These are phyloP conservation scores for Cladopsammia gracilis DNA, from an alignment of 64 coral and sea anemone species.

Conservation along the genomic window DNA sequence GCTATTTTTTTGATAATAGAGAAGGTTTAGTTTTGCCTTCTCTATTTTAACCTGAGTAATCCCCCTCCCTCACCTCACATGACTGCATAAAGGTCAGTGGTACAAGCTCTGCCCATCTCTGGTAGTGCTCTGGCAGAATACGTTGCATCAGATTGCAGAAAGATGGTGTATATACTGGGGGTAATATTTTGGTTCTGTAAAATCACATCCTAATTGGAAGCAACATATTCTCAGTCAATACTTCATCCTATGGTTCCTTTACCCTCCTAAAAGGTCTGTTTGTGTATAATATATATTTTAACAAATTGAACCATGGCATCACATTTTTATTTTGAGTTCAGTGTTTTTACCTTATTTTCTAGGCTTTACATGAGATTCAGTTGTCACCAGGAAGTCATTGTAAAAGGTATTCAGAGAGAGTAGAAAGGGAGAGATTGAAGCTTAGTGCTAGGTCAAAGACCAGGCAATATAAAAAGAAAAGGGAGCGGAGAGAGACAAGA, in stretches of 20 bases:
- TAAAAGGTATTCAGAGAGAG: slow-evolving; percentile 23
- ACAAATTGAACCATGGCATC: not conserved
- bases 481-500: not conserved
- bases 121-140: slow-evolving; percentile 1
- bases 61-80: not conserved
- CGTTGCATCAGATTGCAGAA: not conserved
- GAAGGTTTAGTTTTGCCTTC: too few relatives aligned
- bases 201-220: not conserved
- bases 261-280: not conserved
- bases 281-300: not conserved
- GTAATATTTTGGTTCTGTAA: slow-evolving; percentile 2
- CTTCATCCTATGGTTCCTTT: not conserved
- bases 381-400: slow-evolving; percentile 38
- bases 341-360: not conserved
- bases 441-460: slow-evolving; percentile 20
- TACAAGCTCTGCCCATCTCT: slow-evolving; percentile 5
- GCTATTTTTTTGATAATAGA: not conserved
- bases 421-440: slow-evolving; percentile 53
- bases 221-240: not conserved
- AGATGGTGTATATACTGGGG: not conserved
- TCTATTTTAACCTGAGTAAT: too few relatives aligned
- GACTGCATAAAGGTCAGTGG: not conserved
- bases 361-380: slow-evolving; percentile 52
- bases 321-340: not conserved
- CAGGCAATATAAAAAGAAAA: not conserved